A percentile compares a stretch with the other conserved stretches of the same genome.
Evolutionary conservation across 2,888 invertebrate genomes (phyloP).

Genomic region (Horisme vitalbata): DNA sequence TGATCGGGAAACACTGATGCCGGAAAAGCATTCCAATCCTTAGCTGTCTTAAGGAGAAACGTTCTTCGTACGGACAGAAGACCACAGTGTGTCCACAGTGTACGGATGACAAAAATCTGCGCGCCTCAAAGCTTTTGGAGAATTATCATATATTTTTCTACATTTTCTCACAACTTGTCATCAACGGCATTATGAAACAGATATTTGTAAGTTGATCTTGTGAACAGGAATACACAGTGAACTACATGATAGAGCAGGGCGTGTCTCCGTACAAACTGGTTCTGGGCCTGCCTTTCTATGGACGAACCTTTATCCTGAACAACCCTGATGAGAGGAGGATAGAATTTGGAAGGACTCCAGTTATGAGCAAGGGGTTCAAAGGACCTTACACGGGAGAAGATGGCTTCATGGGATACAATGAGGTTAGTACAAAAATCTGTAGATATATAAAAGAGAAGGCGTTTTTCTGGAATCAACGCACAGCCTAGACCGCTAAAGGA

Average conservation of each 20-base stretch:
- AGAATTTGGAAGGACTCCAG: slow-evolving; percentile 77
- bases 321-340: slow-evolving; percentile 64
- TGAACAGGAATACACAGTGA: slow-evolving; percentile 87
- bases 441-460: no score
- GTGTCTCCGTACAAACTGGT: slow-evolving; percentile 90
- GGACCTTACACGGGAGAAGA: slow-evolving; percentile 91
- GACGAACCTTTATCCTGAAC: slow-evolving; percentile 87
- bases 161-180: neutral
- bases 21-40: no score
- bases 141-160: no score
- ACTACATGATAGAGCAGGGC: slow-evolving; percentile 88
- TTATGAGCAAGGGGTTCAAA: slow-evolving; percentile 85
- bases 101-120: no score
- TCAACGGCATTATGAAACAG: no score
- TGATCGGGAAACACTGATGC: no score
- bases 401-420: slow-evolving; percentile 95
- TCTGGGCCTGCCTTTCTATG: slow-evolving; percentile 92
- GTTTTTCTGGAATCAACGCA: no score
- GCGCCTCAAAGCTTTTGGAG: no score
- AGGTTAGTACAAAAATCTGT: slow-evolving; percentile 75
- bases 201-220: neutral
- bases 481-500: no score
- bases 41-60: no score
- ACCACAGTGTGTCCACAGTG: no score
- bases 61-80: no score